Evolutionary conservation across 2,888 invertebrate genomes (phyloP), one percentile per base, ranked within the genome.

Genomic region (Apamea crenata): DNA sequence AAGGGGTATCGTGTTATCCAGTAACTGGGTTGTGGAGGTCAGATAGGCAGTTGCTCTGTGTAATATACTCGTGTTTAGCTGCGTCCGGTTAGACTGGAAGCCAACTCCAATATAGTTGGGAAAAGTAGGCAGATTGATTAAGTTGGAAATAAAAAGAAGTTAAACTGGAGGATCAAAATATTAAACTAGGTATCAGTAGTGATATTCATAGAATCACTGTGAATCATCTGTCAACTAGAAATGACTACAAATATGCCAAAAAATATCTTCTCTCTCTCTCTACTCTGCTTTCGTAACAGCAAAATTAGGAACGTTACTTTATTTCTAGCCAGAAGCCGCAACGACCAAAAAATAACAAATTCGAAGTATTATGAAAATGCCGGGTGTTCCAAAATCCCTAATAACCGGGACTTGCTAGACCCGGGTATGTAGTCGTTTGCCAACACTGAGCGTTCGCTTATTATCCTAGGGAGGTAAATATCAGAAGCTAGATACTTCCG

Each of bases 301-400:
- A 32, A 44, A 53, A 63, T 53, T 63, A 44, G 32, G 25, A 59
- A 47, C 21, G 6, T n/a, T 56, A 61, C 32, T 25, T 14, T 29
- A 25, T 53, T 14, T 14, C 44, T 25, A 29, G 14, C 63, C 18
- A 66, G 74, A 66, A 66, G 36, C 10, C 7, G 29, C 8, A 29
- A 72, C 32, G 16, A 61, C 50, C 8, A 40, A 14, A 36, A 63
- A 65, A 21, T 44, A 36, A 72, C 12, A n/a, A 21, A 36, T 56
- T 65, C 12, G 21, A 65, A 63, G 29, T n/a, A 56, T 73, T 73
- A 74, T 81, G 74, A 74, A 74, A 74, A 74, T 66, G 10, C 36
- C n/a, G 47, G 65, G 29, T 50, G 74, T 50, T 81, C 82, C 56
- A 32, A 66, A 80, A 82, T 66, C 36, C 56, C 29, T 74, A 66